Evolutionary conservation across 2,888 invertebrate species (phyloP).

Genomic region (Ornithoptera alexandrae): DNA sequence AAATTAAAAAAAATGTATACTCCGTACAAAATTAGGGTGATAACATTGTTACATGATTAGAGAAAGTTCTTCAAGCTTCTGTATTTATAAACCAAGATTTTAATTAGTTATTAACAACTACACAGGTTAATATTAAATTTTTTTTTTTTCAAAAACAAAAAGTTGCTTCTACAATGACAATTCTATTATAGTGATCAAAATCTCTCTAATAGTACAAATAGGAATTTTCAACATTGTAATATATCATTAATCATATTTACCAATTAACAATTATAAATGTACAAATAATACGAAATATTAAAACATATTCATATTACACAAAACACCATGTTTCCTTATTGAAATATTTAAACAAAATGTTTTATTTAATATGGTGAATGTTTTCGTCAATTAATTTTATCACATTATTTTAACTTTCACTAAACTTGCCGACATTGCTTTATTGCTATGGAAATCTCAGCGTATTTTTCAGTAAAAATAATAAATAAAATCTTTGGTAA

Average conservation of each 20-base stretch:
- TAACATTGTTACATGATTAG: no score
- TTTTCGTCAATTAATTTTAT: constrained; percentile 15
- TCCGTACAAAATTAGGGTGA: background rate
- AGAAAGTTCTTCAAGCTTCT: background rate
- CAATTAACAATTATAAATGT: constrained; percentile 28
- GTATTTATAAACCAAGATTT: background rate
- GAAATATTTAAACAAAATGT: constrained; percentile 1
- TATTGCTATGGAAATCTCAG: background rate
- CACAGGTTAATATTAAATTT: background rate
- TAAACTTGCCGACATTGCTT: constrained; percentile 3
- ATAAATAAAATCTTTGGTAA: constrained; percentile 22
- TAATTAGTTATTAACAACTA: background rate
- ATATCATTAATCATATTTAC: constrained; percentile 18
- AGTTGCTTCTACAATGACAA: background rate
- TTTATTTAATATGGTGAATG: constrained; percentile 1
- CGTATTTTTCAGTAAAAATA: constrained; percentile 4
- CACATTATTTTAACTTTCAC: constrained; percentile 7
- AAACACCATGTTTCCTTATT: constrained; percentile 6
- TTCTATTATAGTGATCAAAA: background rate
- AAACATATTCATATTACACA: constrained; percentile 8
- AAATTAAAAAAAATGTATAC: background rate
- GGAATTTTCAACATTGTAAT: constrained; percentile 17
- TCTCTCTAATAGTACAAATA: background rate
- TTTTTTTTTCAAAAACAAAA: background rate
- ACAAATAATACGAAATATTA: constrained; percentile 13